These are phyloP conservation scores for Prosapia bicincta DNA, from an alignment of 2,888 invertebrate genomes.

Conservation along the genomic window DNA sequence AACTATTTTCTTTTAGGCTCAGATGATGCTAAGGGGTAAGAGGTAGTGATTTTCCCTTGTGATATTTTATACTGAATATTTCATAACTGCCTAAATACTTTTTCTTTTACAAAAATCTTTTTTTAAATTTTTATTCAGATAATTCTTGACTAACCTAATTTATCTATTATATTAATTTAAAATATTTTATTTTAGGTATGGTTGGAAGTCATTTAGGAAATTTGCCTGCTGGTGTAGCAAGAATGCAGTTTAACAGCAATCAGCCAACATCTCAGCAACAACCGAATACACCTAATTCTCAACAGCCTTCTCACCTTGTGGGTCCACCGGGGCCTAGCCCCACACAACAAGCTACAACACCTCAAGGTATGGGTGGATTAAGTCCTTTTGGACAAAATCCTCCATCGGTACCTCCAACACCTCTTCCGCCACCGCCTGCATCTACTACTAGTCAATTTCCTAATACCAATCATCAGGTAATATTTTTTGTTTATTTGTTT, in stretches of 20 bases:
- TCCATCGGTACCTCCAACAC: constrained; percentile 33
- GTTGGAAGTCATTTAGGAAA: constrained; percentile 18
- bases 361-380: constrained; percentile 28
- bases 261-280: constrained; percentile 32
- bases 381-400: constrained; percentile 36
- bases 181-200: constrained; percentile 29
- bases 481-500: not conserved
- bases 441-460: constrained; percentile 40
- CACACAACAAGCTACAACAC: constrained; percentile 31
- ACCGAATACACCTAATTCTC: constrained; percentile 12
- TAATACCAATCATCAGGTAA: constrained; percentile 37
- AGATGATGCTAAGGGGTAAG: too few relatives aligned
- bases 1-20: too few relatives aligned
- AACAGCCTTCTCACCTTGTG: constrained; percentile 11
- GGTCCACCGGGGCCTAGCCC: constrained; percentile 26
- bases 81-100: too few relatives aligned
- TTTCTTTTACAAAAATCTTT: too few relatives aligned
- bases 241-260: constrained; percentile 34
- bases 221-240: constrained; percentile 11
- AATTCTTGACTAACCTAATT: too few relatives aligned
- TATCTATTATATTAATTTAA: too few relatives aligned
- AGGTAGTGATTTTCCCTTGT: too few relatives aligned
- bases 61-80: too few relatives aligned
- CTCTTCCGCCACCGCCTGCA: constrained; percentile 34
- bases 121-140: too few relatives aligned